Evolutionary conservation across 2,888 invertebrate genomes (phyloP), one percentile per base, ranked within the genome.

Genomic region (Watsonalla cultraria): DNA sequence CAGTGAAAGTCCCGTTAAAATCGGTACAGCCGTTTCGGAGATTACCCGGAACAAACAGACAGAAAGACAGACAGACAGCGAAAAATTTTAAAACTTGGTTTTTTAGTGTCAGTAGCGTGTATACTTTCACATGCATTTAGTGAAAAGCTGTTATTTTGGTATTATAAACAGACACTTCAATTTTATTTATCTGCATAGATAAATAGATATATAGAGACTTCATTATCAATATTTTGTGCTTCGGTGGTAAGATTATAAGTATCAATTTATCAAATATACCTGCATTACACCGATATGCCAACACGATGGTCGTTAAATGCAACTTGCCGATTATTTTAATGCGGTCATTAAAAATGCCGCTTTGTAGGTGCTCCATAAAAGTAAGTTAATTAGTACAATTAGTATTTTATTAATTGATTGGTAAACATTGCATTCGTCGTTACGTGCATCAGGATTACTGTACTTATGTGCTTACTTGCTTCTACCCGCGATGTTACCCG

Each of bases 261-360:
- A 24, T 24, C 56, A 62, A 61, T n/a, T n/a, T n/a, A n/a, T n/a
- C n/a, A n/a, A n/a, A n/a, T 68, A 42, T 11, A 11, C 11, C 11
- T 7, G 7, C 67, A 62, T 75, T 76, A 72, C 63, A 68, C 66
- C 63, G 57, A 68, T 67, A 60, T 56, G 59, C 58, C 57, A 55
- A 70, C 72, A 72, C 72, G 72, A 63, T 59, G 56, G 63, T 61
- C 69, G 72, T 75, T 74, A 70, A 59, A 11, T 42, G 42, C 11
- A 42, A 42, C 11, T 42, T 42, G 42, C 11, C 61, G 60, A 62
- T 66, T 61, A 63, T 61, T 64, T 74, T 74, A 70, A 72, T 70
- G 66, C 58, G 56, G 60, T 54, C 70, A 72, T 75, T 74, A 69
- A 70, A 65, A 53, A 54, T 64, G 57, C 61, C 61, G 59, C 57